A percentile compares a stretch with the other conserved stretches of the same genome.
Evolutionary conservation across 30 jellyfish, hydroid and myxozoan species (phyloP).

Genomic region (Rhopilema esculentum): DNA sequence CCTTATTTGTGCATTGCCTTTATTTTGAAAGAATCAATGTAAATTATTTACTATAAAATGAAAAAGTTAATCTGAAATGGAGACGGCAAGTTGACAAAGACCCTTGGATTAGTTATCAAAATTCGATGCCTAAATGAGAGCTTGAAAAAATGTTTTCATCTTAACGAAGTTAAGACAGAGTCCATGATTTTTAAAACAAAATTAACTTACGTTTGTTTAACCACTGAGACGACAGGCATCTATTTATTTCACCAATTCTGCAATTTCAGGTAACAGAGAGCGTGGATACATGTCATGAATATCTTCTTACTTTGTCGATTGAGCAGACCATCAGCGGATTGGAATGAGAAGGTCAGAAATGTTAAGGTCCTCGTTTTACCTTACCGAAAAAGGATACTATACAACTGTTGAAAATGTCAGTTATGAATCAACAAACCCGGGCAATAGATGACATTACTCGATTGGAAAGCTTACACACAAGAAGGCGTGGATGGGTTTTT

Average conservation of each 20-base stretch:
- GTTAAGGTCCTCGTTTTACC: background rate
- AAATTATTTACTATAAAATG: no score
- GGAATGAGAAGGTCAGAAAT: background rate
- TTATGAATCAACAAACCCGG: background rate
- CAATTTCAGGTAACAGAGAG: background rate
- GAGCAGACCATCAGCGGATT: background rate
- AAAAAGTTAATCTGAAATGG: no score
- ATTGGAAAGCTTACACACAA: background rate
- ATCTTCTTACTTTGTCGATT: no score
- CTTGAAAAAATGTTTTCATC: background rate
- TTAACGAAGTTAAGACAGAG: background rate
- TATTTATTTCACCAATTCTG: no score
- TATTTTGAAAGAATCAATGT: no score
- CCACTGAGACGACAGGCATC: no score
- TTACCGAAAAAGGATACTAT: background rate
- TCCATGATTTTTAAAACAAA: no score
- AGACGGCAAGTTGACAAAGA: no score
- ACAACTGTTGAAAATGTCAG: background rate
- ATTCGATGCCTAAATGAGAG: no score
- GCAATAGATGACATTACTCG: background rate
- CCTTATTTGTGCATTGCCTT: no score
- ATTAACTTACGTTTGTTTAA: background rate
- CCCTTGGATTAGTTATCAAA: no score
- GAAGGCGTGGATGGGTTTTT: background rate
- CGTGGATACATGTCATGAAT: no score